Evolutionary conservation across 2,113 vertebrate species (phyloP).

Genomic region (Crotalus helleri): DNA sequence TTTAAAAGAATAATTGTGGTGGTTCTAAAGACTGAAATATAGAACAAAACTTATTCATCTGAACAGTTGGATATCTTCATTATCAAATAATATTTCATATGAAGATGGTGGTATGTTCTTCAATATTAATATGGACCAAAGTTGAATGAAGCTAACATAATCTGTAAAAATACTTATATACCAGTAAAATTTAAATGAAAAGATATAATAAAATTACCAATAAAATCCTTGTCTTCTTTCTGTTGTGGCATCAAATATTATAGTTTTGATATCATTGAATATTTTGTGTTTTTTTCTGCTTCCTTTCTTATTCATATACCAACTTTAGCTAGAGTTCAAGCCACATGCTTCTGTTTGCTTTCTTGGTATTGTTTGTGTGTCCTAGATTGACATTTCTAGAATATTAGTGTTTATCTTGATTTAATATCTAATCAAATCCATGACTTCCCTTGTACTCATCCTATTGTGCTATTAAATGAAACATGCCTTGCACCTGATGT

Average conservation of each 20-base stretch:
- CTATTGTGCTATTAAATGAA: constrained; percentile 65
- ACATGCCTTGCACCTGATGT: constrained; percentile 61
- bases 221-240: neutral
- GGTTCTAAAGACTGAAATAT: neutral
- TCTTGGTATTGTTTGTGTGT: constrained; percentile 23
- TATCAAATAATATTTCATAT: neutral
- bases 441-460: constrained; percentile 52
- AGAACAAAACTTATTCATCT: neutral
- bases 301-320: constrained; percentile 2
- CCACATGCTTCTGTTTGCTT: neutral
- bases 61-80: neutral
- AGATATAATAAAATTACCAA: neutral
- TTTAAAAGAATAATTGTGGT: neutral
- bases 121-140: neutral
- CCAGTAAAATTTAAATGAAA: neutral
- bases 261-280: neutral
- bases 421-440: constrained; percentile 72
- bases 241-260: neutral
- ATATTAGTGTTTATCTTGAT: constrained; percentile 72
- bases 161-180: neutral
- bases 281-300: neutral
- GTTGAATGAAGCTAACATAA: neutral
- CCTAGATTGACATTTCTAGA: constrained; percentile 43
- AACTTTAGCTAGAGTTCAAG: neutral
- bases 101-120: neutral